Percentiles rank a stretch among this genome's conserved stretches.
These are phyloP conservation scores for Drosophila nigricruria DNA, from an alignment of 2,888 invertebrate genomes.

Conservation along the genomic window DNA sequence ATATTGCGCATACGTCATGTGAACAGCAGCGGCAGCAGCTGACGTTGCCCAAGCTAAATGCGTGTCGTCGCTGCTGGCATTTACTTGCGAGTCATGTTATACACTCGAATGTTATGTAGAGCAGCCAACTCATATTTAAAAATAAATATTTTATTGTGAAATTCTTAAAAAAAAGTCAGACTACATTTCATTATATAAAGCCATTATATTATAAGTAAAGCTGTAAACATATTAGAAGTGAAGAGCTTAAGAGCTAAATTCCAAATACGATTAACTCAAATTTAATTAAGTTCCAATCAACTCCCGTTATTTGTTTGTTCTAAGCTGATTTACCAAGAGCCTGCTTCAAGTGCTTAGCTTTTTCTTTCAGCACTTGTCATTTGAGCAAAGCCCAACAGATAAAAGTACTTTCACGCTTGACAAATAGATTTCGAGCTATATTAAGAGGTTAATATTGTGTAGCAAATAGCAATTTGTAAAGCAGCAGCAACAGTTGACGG, in stretches of 20 bases:
- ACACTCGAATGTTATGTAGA: neutral
- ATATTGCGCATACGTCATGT: conserved; percentile 42
- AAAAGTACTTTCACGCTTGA: conserved; percentile 34
- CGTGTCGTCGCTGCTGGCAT: neutral
- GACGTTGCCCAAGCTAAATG: conserved; percentile 6
- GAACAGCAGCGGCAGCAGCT: neutral
- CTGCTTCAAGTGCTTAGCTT: neutral
- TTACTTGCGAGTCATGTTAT: neutral
- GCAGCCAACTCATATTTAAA: neutral
- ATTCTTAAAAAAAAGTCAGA: neutral
- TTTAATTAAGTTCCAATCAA: neutral
- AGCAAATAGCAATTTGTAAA: conserved; percentile 28
- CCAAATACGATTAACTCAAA: neutral
- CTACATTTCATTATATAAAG: neutral
- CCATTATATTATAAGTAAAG: neutral
- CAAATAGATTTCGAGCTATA: conserved; percentile 52
- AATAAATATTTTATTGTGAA: neutral
- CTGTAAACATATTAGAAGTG: neutral
- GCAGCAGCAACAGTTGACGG: conserved; percentile 11
- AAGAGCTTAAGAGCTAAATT: neutral
- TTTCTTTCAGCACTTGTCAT: conserved; percentile 4
- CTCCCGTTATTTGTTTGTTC: neutral
- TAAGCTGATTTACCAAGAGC: neutral
- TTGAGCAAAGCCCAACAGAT: conserved; percentile 26
- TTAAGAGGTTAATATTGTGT: conserved; percentile 58